phyloP scores from a whole-genome alignment of 1,140 invertebrate species.

The Limonius californicus region DNA sequence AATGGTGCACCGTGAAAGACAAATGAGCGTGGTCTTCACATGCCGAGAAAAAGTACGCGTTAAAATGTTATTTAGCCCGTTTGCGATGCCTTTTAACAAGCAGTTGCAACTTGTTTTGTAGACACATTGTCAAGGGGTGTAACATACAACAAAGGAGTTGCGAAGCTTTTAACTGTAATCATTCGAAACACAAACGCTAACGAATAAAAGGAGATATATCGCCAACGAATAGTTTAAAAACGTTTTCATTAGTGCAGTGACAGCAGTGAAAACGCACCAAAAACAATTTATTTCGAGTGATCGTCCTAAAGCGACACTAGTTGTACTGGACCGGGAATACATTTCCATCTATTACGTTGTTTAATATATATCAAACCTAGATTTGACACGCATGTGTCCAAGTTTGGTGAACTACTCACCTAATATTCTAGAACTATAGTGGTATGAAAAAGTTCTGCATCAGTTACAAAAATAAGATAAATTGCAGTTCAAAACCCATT shows the following conservation, averaged over 20 bases:
- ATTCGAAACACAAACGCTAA: neutral
- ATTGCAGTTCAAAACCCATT: no score
- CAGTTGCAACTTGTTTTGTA: neutral
- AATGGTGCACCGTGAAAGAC: constrained; percentile 5
- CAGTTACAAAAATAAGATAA: no score
- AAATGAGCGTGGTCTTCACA: constrained; percentile 9
- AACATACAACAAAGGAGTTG: neutral
- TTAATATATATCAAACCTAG: no score
- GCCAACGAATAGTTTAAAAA: neutral
- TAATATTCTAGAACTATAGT: no score
- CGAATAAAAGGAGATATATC: neutral
- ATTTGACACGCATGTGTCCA: no score
- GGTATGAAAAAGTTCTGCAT: no score
- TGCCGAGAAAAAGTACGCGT: neutral
- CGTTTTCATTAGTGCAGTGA: no score
- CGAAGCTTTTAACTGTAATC: neutral
- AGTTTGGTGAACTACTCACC: no score
- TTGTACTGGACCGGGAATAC: no score
- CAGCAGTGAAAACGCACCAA: neutral
- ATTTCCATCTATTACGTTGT: no score
- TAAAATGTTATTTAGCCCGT: constrained; percentile 12
- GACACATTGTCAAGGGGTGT: neutral
- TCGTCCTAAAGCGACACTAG: no score
- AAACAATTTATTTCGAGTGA: no score
- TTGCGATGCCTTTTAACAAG: neutral